Percentiles rank a stretch among this genome's conserved stretches.
These are phyloP conservation scores for Hippoglossus hippoglossus DNA, from an alignment of 2,797 vertebrate genomes.

Conservation along the genomic window DNA sequence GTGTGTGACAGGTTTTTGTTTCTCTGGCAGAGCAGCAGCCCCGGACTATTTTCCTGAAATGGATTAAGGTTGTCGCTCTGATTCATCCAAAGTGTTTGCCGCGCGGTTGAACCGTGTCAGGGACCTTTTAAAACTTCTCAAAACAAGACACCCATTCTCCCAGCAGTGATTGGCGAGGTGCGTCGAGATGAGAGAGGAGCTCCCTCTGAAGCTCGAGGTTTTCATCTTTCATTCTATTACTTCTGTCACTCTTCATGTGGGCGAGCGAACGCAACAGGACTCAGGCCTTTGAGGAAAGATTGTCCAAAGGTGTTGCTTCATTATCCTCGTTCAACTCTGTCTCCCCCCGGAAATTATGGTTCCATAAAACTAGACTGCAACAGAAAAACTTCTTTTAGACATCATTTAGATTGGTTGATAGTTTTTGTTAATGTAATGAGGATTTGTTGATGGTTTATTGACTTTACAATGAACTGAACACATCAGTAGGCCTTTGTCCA, in stretches of 20 bases:
- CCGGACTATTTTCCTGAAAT: not conserved
- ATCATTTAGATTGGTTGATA: too few relatives aligned
- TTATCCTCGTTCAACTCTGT: not conserved
- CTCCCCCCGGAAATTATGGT: too few relatives aligned
- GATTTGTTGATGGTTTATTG: too few relatives aligned
- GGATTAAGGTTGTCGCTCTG: not conserved
- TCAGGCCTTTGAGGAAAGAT: not conserved
- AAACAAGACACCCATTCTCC: not conserved
- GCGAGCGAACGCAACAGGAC: not conserved
- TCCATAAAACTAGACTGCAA: not conserved
- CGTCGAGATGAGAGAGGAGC: not conserved
- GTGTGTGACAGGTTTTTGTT: not conserved
- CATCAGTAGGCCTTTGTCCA: too few relatives aligned
- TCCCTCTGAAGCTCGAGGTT: not conserved
- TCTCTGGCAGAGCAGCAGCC: not conserved
- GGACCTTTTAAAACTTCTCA: slow-evolving; percentile 1
- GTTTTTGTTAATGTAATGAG: too few relatives aligned
- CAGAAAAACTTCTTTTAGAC: not conserved
- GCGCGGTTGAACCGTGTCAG: not conserved
- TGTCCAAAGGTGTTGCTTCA: not conserved
- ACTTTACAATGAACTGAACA: too few relatives aligned
- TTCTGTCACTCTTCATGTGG: not conserved
- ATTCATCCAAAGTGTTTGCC: not conserved
- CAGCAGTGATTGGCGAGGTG: not conserved
- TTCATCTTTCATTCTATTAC: slow-evolving; percentile 9